Percentiles rank a stretch among this genome's conserved stretches.
phyloP scores from a whole-genome alignment of 2,797 vertebrate species.

The Okamejei kenojei region DNA sequence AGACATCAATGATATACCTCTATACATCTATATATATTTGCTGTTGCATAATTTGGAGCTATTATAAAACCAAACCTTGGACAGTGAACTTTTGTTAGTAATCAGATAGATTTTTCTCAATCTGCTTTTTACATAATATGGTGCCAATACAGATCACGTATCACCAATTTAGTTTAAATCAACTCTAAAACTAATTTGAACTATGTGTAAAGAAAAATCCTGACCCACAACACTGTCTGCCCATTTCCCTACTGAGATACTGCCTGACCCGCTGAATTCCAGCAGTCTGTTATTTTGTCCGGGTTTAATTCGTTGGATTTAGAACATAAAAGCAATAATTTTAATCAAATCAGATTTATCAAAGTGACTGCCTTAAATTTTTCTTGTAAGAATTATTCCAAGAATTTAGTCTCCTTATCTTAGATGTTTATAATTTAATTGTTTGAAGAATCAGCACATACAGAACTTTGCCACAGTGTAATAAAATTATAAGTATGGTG shows the following conservation, averaged over 20 bases:
- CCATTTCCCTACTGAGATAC: no score
- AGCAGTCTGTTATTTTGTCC: no score
- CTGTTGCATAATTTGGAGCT: not conserved
- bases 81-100: not conserved
- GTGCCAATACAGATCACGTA: not conserved
- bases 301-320: not conserved
- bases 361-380: not conserved
- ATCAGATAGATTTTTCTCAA: not conserved
- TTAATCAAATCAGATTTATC: not conserved
- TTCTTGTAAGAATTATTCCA: not conserved
- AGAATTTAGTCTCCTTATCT: not conserved
- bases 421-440: not conserved
- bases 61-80: not conserved
- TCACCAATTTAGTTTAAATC: not conserved
- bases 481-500: not conserved
- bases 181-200: not conserved
- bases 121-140: not conserved
- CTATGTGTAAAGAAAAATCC: no score
- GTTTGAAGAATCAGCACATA: not conserved
- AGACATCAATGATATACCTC: no score
- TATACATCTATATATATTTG: no score
- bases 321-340: not conserved
- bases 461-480: not conserved
- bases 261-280: no score
- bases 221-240: no score